Evolutionary conservation across 2,888 invertebrate species (phyloP), one percentile per base, ranked within the genome.

Genomic region (Oscheius onirici): DNA sequence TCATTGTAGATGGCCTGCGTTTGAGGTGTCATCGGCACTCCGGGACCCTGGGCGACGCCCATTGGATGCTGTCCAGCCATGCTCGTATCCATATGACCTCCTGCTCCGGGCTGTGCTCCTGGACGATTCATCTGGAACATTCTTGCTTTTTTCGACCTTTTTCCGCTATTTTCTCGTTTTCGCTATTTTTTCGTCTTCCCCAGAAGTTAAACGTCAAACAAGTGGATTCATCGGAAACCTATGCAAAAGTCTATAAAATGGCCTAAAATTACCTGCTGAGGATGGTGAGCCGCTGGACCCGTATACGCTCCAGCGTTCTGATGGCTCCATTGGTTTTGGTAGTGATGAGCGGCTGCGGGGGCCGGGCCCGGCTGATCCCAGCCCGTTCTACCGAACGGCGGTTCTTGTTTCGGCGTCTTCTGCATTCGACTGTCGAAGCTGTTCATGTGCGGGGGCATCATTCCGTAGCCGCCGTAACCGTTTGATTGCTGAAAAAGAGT

Each of bases 1-100:
- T 54, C 60, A n/a, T 73, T 57, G 67, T 82, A 82, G 34, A 76
- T 68, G 5, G 44, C 55, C 63, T 78, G 76, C 26, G 72, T 74
- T 24, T 75, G 73, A 20, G 72, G 58, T 10, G 61, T 73, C 75
- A 74, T 73, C 22, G 78, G 72, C 44, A 41, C 55, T 26, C 68
- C 68, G 11, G 44, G 68, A 5, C 41, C 65, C 55, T 55, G 52
- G 17, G 20, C 22, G 34, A 46, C 40, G 10, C 54, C 54, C 15
- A 49, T 40, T 10, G n/a, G 20, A 24, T 52, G 61, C 17, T 24
- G 40, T n/a, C 41, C 5, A 15, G 15, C 26, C 52, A 60, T 49
- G n/a, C 24, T 13, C 34, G 44, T n/a, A 26, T 63, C 63, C 46
- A 63, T 63, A 34, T 17, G 24, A 49, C 54, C 34, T 40, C n/a